Evolutionary conservation across 1,140 invertebrate genomes (phyloP).

Genomic region (Hydropsyche tenuis): DNA sequence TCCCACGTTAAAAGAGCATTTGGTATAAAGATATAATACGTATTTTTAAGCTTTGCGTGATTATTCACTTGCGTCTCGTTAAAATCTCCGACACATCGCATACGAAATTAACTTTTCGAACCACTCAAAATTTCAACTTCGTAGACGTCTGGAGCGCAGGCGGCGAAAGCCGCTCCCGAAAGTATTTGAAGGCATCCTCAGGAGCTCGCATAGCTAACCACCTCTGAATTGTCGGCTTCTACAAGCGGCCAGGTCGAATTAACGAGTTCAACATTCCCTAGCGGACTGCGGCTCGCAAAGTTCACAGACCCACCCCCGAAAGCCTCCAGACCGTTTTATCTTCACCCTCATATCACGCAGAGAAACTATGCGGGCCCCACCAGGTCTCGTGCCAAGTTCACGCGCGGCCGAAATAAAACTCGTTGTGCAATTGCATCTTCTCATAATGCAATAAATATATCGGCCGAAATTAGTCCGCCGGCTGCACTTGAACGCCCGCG

Average conservation of each 20-base stretch:
- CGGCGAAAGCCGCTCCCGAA: too few relatives aligned
- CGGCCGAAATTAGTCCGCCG: not conserved
- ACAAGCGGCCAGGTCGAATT: slow-evolving; percentile 10
- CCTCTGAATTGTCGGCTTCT: not conserved
- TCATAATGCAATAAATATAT: not conserved
- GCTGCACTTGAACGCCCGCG: not conserved
- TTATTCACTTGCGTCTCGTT: too few relatives aligned
- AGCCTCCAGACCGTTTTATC: not conserved
- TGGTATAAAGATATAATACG: too few relatives aligned
- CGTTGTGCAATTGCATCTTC: slow-evolving; percentile 3
- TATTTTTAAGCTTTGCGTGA: too few relatives aligned
- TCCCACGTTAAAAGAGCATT: too few relatives aligned
- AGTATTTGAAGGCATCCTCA: not conserved
- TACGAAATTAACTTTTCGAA: too few relatives aligned
- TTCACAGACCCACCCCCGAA: not conserved
- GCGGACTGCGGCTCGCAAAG: not conserved
- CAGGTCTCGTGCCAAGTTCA: slow-evolving; percentile 15
- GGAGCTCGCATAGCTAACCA: not conserved
- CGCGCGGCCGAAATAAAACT: slow-evolving; percentile 20
- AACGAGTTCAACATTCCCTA: slow-evolving; percentile 13
- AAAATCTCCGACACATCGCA: too few relatives aligned
- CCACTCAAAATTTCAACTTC: too few relatives aligned
- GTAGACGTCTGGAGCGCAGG: too few relatives aligned
- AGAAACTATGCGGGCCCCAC: slow-evolving; percentile 21
- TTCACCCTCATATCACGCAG: not conserved